Evolutionary conservation across 1,140 invertebrate species (phyloP).

Genomic region (Lordiphosa clarofinis): DNA sequence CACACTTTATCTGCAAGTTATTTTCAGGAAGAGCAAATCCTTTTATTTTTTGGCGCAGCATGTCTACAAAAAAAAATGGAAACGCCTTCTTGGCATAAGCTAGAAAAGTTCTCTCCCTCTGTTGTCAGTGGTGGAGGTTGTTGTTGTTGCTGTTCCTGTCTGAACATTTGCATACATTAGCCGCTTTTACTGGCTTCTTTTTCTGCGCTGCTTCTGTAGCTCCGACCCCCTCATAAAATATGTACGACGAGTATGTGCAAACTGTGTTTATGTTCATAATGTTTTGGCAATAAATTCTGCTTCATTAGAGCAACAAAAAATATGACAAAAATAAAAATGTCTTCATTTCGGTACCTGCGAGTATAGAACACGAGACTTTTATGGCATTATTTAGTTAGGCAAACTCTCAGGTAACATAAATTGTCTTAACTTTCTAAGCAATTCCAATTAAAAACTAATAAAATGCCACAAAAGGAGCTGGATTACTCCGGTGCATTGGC

Average conservation of each 20-base stretch:
- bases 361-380: not conserved
- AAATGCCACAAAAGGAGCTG: not conserved
- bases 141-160: constrained; percentile 4
- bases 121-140: not conserved
- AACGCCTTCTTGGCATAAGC: too few relatives aligned
- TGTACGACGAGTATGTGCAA: constrained; percentile 27
- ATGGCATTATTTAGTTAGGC: not conserved
- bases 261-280: constrained; percentile 44
- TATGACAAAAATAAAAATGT: constrained; percentile 23
- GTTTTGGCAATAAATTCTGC: constrained; percentile 43
- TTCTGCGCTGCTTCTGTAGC: constrained; percentile 11
- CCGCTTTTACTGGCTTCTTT: constrained; percentile 15
- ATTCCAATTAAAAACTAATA: not conserved
- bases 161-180: constrained; percentile 40
- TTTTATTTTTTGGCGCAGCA: constrained; percentile 27
- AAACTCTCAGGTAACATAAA: not conserved
- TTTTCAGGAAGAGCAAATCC: constrained; percentile 29
- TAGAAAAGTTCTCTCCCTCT: not conserved
- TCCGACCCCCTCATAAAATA: constrained; percentile 29
- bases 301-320: constrained; percentile 31
- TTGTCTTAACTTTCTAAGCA: too few relatives aligned
- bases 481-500: too few relatives aligned
- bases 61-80: too few relatives aligned
- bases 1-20: constrained; percentile 38
- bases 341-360: not conserved